These are phyloP conservation scores for Dromas ardeola DNA, from an alignment of 2,113 vertebrate species.

Conservation along the genomic window DNA sequence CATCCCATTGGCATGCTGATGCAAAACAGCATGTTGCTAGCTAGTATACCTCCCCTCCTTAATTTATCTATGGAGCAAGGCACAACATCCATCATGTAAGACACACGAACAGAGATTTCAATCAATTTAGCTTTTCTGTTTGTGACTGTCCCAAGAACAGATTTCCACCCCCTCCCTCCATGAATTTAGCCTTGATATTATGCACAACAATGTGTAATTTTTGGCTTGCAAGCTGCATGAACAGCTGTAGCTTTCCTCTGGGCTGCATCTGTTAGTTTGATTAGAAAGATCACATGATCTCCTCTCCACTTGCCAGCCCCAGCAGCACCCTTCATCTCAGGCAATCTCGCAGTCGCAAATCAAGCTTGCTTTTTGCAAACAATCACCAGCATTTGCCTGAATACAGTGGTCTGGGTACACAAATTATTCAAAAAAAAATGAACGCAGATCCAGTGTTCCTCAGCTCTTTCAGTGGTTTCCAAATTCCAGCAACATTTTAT, in stretches of 20 bases:
- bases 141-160: neutral
- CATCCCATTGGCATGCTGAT: neutral
- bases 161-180: fast-evolving
- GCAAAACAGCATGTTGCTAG: neutral
- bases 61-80: neutral
- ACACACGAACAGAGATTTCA: neutral
- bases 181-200: neutral
- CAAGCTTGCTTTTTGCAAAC: neutral
- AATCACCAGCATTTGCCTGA: neutral
- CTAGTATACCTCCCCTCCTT: neutral
- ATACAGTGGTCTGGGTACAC: neutral
- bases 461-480: neutral
- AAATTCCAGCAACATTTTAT: neutral
- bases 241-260: conserved; percentile 10
- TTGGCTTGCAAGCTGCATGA: neutral
- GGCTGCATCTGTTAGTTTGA: neutral
- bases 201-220: neutral
- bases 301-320: neutral
- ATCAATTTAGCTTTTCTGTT: neutral
- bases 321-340: neutral
- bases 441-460: neutral
- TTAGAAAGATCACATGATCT: neutral
- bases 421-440: neutral
- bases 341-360: neutral
- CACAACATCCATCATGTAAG: neutral